Percentiles rank a stretch among this genome's conserved stretches.
phyloP scores from a whole-genome alignment of 2,888 invertebrate species.

The Aphelenchoides bicaudatus region DNA sequence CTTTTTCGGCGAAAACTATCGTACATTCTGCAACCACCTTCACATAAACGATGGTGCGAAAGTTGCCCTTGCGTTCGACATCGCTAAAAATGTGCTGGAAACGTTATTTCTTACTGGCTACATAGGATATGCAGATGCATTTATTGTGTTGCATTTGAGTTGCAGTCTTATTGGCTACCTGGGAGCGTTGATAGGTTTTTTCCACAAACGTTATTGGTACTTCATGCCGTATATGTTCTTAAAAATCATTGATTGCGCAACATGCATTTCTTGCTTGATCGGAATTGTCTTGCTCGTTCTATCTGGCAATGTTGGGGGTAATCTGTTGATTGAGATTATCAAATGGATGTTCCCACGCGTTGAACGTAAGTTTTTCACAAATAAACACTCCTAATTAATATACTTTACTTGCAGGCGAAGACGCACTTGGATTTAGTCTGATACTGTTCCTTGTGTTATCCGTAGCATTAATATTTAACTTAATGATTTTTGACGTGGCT shows the following conservation, averaged over 20 bases:
- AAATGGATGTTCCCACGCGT: slow-evolving; percentile 33
- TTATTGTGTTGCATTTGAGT: slow-evolving; percentile 27
- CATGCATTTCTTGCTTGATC: slow-evolving; percentile 18
- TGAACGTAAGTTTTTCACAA: slow-evolving; percentile 27
- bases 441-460: slow-evolving; percentile 28
- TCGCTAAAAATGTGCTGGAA: slow-evolving; percentile 25
- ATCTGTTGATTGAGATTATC: slow-evolving; percentile 22
- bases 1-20: slow-evolving; percentile 37
- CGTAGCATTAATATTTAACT: slow-evolving; percentile 30
- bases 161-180: slow-evolving; percentile 25
- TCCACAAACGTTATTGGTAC: slow-evolving; percentile 25
- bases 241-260: slow-evolving; percentile 24
- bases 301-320: slow-evolving; percentile 16
- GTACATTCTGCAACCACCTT: slow-evolving; percentile 28
- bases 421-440: slow-evolving; percentile 28
- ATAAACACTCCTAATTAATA: not conserved
- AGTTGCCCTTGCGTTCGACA: slow-evolving; percentile 23
- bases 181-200: slow-evolving; percentile 19
- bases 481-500: slow-evolving; percentile 25
- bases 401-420: slow-evolving; percentile 21
- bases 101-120: slow-evolving; percentile 27
- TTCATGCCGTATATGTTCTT: slow-evolving; percentile 32
- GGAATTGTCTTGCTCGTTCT: slow-evolving; percentile 19
- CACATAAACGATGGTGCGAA: slow-evolving; percentile 34
- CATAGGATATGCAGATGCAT: slow-evolving; percentile 33